phyloP scores from a whole-genome alignment of 1,140 invertebrate species.

The Drosophila baimaii region DNA sequence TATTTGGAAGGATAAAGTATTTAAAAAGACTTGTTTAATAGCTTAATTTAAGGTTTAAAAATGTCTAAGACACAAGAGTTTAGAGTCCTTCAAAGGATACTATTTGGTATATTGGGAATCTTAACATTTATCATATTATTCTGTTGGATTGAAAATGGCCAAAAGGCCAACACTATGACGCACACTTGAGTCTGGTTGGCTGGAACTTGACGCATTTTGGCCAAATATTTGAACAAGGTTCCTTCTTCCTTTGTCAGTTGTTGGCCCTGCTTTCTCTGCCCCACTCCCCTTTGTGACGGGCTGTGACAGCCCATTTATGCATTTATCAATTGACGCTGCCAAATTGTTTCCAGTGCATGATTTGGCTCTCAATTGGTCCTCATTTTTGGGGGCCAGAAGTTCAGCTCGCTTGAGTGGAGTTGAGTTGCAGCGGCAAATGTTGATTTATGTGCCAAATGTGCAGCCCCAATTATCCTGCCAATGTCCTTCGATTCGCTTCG shows the following conservation, averaged over 20 bases:
- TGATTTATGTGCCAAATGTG: conserved; percentile 74
- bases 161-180: conserved; percentile 26
- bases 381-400: conserved; percentile 27
- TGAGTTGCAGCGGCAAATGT: conserved; percentile 44
- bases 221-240: conserved; percentile 74
- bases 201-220: conserved; percentile 72
- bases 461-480: conserved; percentile 64
- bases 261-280: not conserved
- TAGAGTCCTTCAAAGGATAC: not conserved
- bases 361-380: conserved; percentile 53
- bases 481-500: conserved; percentile 34
- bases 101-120: not conserved
- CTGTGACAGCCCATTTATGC: conserved; percentile 53
- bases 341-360: conserved; percentile 70
- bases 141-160: not conserved
- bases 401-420: conserved; percentile 17
- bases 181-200: conserved; percentile 26
- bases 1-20: not conserved
- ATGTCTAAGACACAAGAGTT: too few species aligned
- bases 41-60: too few species aligned
- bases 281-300: not conserved
- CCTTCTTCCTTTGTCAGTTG: conserved; percentile 25
- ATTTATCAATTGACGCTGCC: conserved; percentile 57
- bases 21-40: not conserved
- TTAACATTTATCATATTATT: too few species aligned